Evolutionary conservation across 2,888 invertebrate species (phyloP), one percentile per base, ranked within the genome.

Genomic region (Drosophila prostipennis): DNA sequence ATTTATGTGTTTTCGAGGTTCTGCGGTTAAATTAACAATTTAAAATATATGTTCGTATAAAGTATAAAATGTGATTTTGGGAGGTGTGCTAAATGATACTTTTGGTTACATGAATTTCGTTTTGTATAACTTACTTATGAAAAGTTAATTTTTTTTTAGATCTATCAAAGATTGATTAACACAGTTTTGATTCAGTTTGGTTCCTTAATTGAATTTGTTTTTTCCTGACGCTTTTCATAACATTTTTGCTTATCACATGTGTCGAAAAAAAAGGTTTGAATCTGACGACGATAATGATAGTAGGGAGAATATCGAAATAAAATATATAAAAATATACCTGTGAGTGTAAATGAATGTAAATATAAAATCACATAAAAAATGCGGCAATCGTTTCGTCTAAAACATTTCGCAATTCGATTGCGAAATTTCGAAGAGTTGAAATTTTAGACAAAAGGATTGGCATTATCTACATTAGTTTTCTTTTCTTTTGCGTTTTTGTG

Each of bases 361-460:
- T 64, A 63, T 55, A 56, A 60, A 73, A 76, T 70, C 49, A 78
- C 74, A 80, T 79, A 79, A 86, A 83, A 82, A 86, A 87, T 86
- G 89, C 84, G 77, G 74, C 82, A 90, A 84, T 90, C 90, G 89
- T 90, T 90, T 90, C 89, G 89, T 88, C 90, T 90, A 89, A 90
- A 90, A 90, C 77, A 75, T 79, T 78, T 80, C 72, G 63, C 80
- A 78, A 78, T 64, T 67, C 49, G 11, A 37, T 45, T 40, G 57
- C 58, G 45, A 74, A 80, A 65, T 80, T 78, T 71, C 76, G 76
- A 77, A 80, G 77, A 80, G 72, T 76, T 80, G 61, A 74, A 70
- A 90, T 90, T 90, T 90, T 89, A 90, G 89, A 79, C 90, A 90
- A 90, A 89, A 90, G 80, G 90, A 90, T 90, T 90, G 79, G 82